A percentile compares a stretch with the other conserved stretches of the same genome.
Conservation (phyloP, 2,888 invertebrate species). For the Apamea epomidion region DNA sequence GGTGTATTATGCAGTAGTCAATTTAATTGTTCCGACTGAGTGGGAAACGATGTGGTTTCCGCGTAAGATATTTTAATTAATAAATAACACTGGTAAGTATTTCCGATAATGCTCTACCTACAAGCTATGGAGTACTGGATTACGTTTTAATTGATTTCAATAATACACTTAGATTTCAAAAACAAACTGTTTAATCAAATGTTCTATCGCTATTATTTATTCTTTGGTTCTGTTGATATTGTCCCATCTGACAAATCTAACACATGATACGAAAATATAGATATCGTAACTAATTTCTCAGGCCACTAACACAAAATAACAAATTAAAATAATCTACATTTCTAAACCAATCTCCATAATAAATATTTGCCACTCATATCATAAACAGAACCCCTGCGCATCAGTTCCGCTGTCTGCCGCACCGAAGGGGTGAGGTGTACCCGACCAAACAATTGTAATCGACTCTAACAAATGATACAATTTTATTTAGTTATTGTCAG, state of each 20-base stretch:
- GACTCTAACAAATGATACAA: constrained; percentile 38
- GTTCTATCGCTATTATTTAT: neutral
- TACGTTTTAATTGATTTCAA: neutral
- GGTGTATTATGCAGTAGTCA: constrained; percentile 85
- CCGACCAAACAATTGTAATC: constrained; percentile 59
- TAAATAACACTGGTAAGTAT: constrained; percentile 29
- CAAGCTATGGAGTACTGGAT: neutral
- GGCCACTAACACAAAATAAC: neutral
- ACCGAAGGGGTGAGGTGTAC: constrained; percentile 61
- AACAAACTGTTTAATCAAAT: neutral
- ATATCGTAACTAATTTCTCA: neutral
- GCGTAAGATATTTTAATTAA: constrained; percentile 60
- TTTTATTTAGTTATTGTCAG: constrained; percentile 10
- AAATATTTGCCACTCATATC: constrained; percentile 32
- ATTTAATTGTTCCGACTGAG: constrained; percentile 76
- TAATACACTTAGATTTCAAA: neutral
- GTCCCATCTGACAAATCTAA: neutral
- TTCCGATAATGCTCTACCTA: constrained; percentile 4
- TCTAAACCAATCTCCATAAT: constrained; percentile 11
- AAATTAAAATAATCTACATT: neutral
- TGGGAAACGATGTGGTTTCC: constrained; percentile 55
- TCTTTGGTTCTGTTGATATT: neutral
- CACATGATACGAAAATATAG: neutral
- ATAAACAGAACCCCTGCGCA: constrained; percentile 47
- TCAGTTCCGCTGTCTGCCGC: constrained; percentile 51